Evolutionary conservation across 2,113 vertebrate species (phyloP).

Genomic region (Brevimyrus niger): DNA sequence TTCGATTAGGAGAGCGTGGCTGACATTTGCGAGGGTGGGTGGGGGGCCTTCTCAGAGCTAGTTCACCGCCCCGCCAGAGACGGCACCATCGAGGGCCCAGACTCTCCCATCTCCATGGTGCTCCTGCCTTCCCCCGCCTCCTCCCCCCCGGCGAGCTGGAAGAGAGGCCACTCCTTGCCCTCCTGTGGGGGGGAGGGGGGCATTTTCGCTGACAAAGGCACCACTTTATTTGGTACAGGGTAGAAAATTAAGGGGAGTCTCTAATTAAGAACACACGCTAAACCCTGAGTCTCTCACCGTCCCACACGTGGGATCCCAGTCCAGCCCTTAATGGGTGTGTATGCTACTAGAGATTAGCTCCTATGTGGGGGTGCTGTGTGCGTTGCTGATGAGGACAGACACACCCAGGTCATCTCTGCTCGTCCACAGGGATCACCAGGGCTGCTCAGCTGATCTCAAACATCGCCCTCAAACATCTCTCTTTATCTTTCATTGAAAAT

Average conservation of each 20-base stretch:
- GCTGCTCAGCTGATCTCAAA: background rate
- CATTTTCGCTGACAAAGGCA: slow-evolving; percentile 39
- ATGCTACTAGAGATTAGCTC: background rate
- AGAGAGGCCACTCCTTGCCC: background rate
- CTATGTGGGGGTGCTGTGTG: background rate
- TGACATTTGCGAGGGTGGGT: slow-evolving; percentile 24
- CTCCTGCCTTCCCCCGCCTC: background rate
- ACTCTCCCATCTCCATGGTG: slow-evolving; percentile 31
- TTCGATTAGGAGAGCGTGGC: slow-evolving; percentile 46
- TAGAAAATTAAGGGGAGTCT: slow-evolving; percentile 49
- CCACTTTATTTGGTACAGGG: slow-evolving; percentile 33
- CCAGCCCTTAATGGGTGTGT: background rate
- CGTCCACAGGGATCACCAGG: background rate
- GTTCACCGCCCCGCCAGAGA: slow-evolving; percentile 35
- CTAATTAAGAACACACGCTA: slow-evolving; percentile 51
- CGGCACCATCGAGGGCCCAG: slow-evolving; percentile 44
- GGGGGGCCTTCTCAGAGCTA: slow-evolving; percentile 36
- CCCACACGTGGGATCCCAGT: slow-evolving; percentile 4
- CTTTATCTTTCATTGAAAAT: background rate
- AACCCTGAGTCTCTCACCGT: slow-evolving; percentile 21
- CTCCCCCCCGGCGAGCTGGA: background rate
- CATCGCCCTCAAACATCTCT: background rate
- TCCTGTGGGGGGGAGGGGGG: slow-evolving; percentile 16
- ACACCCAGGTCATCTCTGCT: background rate
- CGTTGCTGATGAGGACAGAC: background rate